Conservation (phyloP, 2,113 vertebrate genomes). For the Neogale vison region DNA sequence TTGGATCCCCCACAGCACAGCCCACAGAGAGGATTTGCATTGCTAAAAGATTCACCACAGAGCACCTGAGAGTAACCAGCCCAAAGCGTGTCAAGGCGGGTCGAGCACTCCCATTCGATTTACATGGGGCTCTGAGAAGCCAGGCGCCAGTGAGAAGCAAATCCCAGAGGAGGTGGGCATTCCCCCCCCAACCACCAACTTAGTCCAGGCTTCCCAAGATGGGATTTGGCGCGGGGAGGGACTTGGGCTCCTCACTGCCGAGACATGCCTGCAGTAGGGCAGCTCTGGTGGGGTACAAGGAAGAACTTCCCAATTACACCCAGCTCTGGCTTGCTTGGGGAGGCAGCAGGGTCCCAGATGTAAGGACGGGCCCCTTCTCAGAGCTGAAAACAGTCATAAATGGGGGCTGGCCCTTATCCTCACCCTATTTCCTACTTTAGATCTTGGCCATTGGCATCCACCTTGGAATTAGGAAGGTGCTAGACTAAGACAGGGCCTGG, state of each 20-base stretch:
- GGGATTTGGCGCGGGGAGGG: background rate
- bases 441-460: background rate
- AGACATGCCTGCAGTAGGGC: no score
- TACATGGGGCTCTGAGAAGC: background rate
- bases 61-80: background rate
- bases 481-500: background rate
- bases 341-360: background rate
- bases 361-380: background rate
- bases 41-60: background rate
- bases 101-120: background rate
- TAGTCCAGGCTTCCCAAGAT: background rate
- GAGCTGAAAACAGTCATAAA: background rate
- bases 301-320: background rate
- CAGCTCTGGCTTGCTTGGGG: background rate
- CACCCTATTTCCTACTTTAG: background rate
- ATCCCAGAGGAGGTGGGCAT: background rate
- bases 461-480: background rate
- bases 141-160: background rate
- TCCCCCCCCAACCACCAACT: background rate
- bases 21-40: background rate
- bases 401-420: background rate
- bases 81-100: background rate
- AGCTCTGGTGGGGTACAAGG: background rate
- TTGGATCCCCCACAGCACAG: background rate
- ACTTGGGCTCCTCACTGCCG: background rate